These are phyloP conservation scores for Chloroclystis v-ata DNA, from an alignment of 2,888 invertebrate genomes.

Conservation along the genomic window DNA sequence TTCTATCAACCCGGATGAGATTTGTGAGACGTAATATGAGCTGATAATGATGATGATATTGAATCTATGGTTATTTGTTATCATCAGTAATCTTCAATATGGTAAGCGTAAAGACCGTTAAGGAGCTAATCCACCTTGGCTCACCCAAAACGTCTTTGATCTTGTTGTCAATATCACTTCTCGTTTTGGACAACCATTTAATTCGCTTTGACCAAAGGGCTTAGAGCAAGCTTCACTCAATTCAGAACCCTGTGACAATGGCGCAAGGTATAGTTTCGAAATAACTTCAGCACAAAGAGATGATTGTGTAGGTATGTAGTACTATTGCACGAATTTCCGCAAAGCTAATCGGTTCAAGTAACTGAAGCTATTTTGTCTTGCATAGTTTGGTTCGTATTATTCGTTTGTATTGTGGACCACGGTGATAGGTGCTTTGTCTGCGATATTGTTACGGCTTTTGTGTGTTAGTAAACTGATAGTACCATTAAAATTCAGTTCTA, in stretches of 20 bases:
- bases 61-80: too few species aligned
- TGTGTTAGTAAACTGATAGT: too few species aligned
- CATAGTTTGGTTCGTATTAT: slow-evolving; percentile 1
- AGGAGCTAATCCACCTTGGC: slow-evolving; percentile 5
- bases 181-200: slow-evolving; percentile 22
- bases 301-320: slow-evolving; percentile 7
- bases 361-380: slow-evolving; percentile 2
- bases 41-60: too few species aligned
- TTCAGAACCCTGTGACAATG: slow-evolving; percentile 1
- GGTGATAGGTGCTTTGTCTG: not conserved
- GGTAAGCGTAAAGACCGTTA: slow-evolving; percentile 2
- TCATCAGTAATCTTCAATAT: not conserved
- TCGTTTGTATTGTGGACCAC: not conserved
- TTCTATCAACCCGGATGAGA: too few species aligned
- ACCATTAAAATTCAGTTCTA: too few species aligned
- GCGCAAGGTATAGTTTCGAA: slow-evolving; percentile 4
- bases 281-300: slow-evolving; percentile 6
- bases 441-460: not conserved
- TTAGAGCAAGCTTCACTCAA: not conserved
- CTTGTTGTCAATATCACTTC: slow-evolving; percentile 26
- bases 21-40: too few species aligned
- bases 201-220: slow-evolving; percentile 22
- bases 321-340: slow-evolving; percentile 18
- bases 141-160: slow-evolving; percentile 19
- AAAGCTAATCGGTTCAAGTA: slow-evolving; percentile 18